Percentiles rank a stretch among this genome's conserved stretches.
Evolutionary conservation across 2,888 invertebrate species (phyloP).

Genomic region (Melanostoma mellinum): DNA sequence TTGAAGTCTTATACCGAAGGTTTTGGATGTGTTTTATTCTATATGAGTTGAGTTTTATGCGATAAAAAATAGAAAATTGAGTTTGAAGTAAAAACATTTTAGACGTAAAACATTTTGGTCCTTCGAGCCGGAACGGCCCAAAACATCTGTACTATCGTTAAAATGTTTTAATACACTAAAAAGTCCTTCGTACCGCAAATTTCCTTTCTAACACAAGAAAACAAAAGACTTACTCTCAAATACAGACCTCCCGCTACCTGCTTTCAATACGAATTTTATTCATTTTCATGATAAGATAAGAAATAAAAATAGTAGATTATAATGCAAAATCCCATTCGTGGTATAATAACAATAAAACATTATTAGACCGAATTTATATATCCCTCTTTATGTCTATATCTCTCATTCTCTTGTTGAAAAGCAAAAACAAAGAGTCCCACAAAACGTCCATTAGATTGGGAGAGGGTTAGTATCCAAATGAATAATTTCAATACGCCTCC

Average conservation of each 20-base stretch:
- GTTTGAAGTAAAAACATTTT: too few relatives aligned
- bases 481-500: conserved; percentile 33
- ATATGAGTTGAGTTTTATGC: too few relatives aligned
- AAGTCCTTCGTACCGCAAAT: too few relatives aligned
- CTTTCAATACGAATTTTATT: conserved; percentile 3
- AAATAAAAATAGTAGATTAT: neutral
- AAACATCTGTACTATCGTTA: too few relatives aligned
- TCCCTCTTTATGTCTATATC: conserved; percentile 34
- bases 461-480: conserved; percentile 14
- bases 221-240: neutral
- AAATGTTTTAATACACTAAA: too few relatives aligned
- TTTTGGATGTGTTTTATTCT: too few relatives aligned
- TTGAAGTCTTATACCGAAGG: too few relatives aligned
- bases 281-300: conserved; percentile 19
- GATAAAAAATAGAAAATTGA: too few relatives aligned
- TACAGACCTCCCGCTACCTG: neutral
- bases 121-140: too few relatives aligned
- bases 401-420: conserved; percentile 10
- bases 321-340: conserved; percentile 39
- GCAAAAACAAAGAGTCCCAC: conserved; percentile 12
- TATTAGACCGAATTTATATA: conserved; percentile 62
- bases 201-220: too few relatives aligned
- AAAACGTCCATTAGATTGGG: conserved; percentile 2
- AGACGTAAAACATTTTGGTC: too few relatives aligned
- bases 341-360: conserved; percentile 60